A percentile compares a stretch with the other conserved stretches of the same genome.
Evolutionary conservation across 2,113 vertebrate species (phyloP).

Genomic region (Cariama cristata): DNA sequence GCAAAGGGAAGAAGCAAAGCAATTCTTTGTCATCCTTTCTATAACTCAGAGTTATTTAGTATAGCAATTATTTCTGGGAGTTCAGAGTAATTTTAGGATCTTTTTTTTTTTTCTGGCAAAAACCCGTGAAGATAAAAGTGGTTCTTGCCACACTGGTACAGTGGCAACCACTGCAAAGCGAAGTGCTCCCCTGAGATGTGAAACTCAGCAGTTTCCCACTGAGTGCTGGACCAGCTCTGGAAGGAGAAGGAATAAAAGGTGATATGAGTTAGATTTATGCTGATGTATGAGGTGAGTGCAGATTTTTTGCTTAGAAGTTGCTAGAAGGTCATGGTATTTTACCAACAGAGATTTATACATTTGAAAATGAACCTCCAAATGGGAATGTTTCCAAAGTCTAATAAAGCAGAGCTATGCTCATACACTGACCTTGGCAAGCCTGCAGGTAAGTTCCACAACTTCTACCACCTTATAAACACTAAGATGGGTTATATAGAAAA

Average conservation of each 20-base stretch:
- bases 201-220: slow-evolving; percentile 43
- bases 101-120: not conserved
- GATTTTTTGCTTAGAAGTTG: slow-evolving; percentile 69
- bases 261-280: slow-evolving; percentile 62
- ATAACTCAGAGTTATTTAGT: not conserved
- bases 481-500: slow-evolving; percentile 81
- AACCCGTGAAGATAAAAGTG: not conserved
- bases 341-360: slow-evolving; percentile 72
- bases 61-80: slow-evolving; percentile 8
- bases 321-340: slow-evolving; percentile 77
- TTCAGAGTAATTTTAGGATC: not conserved
- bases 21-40: not conserved
- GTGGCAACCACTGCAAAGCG: slow-evolving; percentile 26
- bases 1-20: not conserved
- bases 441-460: slow-evolving; percentile 80
- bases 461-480: slow-evolving; percentile 85
- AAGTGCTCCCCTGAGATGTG: slow-evolving; percentile 30
- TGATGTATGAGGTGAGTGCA: slow-evolving; percentile 74
- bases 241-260: slow-evolving; percentile 58
- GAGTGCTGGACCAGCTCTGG: slow-evolving; percentile 13
- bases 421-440: slow-evolving; percentile 78
- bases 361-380: slow-evolving; percentile 77
- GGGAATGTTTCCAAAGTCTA: slow-evolving; percentile 80
- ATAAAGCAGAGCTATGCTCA: slow-evolving; percentile 81
- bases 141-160: not conserved